Evolutionary conservation across 2,113 vertebrate genomes (phyloP).

Genomic region (Recurvirostra avosetta): DNA sequence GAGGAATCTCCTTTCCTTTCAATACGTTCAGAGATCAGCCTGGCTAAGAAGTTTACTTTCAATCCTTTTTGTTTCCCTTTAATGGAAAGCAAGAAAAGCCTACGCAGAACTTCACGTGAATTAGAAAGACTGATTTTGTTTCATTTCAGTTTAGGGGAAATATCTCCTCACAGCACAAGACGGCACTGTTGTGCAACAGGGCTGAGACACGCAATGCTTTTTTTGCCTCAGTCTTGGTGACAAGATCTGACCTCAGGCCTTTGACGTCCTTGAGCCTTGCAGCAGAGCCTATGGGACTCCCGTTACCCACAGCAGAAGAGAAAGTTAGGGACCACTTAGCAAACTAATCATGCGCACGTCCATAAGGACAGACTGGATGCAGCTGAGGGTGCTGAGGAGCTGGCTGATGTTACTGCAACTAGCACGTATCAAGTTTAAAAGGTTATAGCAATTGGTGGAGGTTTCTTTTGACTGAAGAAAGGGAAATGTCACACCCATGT

Average conservation of each 20-base stretch:
- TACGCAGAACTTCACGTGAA: background rate
- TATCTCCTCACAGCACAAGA: background rate
- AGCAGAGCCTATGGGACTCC: background rate
- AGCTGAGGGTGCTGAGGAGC: background rate
- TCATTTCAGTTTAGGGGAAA: background rate
- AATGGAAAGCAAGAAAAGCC: background rate
- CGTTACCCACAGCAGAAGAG: background rate
- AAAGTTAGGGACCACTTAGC: background rate
- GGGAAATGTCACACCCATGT: background rate
- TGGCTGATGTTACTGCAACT: background rate
- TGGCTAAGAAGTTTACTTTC: background rate
- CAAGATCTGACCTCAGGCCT: background rate
- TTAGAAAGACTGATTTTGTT: background rate
- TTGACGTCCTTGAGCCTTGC: too few relatives aligned
- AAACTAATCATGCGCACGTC: background rate
- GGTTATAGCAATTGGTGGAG: background rate
- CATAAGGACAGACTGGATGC: background rate
- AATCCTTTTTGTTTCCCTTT: background rate
- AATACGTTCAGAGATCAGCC: background rate
- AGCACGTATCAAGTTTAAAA: background rate
- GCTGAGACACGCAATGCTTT: rapidly evolving
- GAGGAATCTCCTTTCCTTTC: background rate
- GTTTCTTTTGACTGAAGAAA: background rate
- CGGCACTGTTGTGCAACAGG: rapidly evolving
- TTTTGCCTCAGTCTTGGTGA: background rate